A percentile compares a stretch with the other conserved stretches of the same genome.
Conservation (phyloP, 2,888 invertebrate species). For the Agrotis exclamationis region DNA sequence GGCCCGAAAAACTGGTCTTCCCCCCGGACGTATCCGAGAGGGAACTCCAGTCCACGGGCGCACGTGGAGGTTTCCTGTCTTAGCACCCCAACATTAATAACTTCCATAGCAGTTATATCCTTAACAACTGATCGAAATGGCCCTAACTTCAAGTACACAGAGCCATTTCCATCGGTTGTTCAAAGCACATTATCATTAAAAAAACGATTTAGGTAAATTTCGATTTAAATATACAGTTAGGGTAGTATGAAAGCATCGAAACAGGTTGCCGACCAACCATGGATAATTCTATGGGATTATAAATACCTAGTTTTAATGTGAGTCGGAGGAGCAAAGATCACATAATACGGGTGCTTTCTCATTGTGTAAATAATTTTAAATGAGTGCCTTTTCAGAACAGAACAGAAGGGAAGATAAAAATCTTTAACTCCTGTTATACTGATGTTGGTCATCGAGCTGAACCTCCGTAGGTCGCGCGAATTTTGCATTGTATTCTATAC, state of each 20-base stretch:
- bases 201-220: conserved; percentile 18
- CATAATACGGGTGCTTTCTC: conserved; percentile 9
- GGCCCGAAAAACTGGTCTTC: too few species aligned
- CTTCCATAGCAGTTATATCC: conserved; percentile 10
- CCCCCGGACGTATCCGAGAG: too few species aligned
- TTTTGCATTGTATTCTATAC: too few species aligned
- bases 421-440: too few species aligned
- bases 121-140: conserved; percentile 11
- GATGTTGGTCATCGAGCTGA: too few species aligned
- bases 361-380: conserved; percentile 24
- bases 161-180: background rate
- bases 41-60: too few species aligned
- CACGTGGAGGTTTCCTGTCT: too few species aligned
- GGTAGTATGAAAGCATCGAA: conserved; percentile 28
- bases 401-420: background rate
- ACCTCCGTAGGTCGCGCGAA: too few species aligned
- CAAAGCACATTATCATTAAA: conserved; percentile 44
- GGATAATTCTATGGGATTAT: conserved; percentile 50
- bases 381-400: background rate
- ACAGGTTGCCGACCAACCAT: conserved; percentile 28
- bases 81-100: too few species aligned
- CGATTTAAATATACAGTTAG: conserved; percentile 41
- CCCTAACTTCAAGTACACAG: background rate
- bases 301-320: conserved; percentile 44
- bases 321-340: conserved; percentile 37